A percentile compares a stretch with the other conserved stretches of the same genome.
phyloP scores from a whole-genome alignment of 1,140 invertebrate species.

The Zaprionus nigranus region DNA sequence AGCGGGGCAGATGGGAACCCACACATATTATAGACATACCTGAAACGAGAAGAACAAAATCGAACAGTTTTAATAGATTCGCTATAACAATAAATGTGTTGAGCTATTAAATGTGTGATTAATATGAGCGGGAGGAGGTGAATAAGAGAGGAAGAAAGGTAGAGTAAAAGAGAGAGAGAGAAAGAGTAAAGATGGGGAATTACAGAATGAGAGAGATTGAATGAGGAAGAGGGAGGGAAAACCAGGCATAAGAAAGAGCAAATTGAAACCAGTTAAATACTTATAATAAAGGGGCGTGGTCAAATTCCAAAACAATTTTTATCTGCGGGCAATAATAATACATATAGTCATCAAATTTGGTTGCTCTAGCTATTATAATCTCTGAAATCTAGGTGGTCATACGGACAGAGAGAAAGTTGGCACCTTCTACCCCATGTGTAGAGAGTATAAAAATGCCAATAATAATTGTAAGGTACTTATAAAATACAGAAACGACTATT shows the following conservation, averaged over 20 bases:
- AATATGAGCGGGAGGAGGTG: neutral
- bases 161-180: neutral
- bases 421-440: no score
- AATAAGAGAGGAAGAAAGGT: neutral
- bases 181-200: neutral
- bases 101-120: neutral
- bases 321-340: no score
- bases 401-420: no score
- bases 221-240: neutral
- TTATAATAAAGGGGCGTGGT: neutral
- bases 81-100: slow-evolving; percentile 1
- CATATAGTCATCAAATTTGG: no score
- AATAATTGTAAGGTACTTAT: no score
- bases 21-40: neutral
- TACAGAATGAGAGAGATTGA: neutral
- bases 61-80: slow-evolving; percentile 48
- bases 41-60: slow-evolving; percentile 19
- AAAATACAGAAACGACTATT: no score
- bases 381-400: no score
- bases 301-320: no score
- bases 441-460: no score
- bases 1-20: neutral
- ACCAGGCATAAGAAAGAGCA: neutral
- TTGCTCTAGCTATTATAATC: no score
- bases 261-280: neutral